Conservation (phyloP, 2,797 vertebrate species). For the Smutsia gigantea region DNA sequence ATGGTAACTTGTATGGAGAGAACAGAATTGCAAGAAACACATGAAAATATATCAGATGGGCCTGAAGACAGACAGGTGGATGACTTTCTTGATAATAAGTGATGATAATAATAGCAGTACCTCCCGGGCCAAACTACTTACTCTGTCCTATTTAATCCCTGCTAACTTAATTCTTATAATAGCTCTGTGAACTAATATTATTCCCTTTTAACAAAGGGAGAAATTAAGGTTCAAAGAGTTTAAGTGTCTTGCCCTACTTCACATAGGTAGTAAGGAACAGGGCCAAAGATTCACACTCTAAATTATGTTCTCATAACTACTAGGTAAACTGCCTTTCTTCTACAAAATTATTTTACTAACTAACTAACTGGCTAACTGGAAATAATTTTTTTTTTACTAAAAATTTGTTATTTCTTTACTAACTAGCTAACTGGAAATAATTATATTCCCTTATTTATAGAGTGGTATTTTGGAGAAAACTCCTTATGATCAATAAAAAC, state of each 20-base stretch:
- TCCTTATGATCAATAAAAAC: conserved; percentile 45
- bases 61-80: neutral
- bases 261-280: neutral
- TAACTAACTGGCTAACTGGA: too few species aligned
- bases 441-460: neutral
- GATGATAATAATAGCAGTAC: neutral
- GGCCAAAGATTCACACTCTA: neutral
- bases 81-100: neutral
- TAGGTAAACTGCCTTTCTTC: neutral
- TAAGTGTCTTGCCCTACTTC: neutral
- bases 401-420: too few species aligned
- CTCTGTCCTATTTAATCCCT: neutral
- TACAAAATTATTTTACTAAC: neutral
- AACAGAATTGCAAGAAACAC: neutral
- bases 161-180: neutral
- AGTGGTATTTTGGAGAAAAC: conserved; percentile 46
- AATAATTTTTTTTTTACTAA: too few species aligned
- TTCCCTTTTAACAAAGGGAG: neutral
- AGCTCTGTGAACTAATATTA: neutral
- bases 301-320: neutral
- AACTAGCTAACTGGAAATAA: neutral
- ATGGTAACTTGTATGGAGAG: neutral
- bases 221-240: conserved; percentile 7
- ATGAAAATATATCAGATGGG: neutral
- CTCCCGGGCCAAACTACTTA: neutral